These are phyloP conservation scores for Loripinus fragilis DNA, from an alignment of 2,888 invertebrate genomes.

Conservation along the genomic window DNA sequence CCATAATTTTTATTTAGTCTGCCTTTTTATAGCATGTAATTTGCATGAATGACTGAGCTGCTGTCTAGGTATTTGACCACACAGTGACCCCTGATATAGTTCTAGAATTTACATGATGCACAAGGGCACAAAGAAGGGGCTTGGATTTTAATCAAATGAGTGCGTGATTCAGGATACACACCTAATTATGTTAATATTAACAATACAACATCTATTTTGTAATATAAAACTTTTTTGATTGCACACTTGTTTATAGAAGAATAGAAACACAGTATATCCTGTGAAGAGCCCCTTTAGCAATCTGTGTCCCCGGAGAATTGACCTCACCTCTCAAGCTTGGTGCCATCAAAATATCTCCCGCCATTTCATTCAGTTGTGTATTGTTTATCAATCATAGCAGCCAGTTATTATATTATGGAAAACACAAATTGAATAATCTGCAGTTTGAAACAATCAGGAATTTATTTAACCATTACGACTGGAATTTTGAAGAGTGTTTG, in stretches of 20 bases:
- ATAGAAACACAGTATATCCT: not conserved
- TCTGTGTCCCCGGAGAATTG: not conserved
- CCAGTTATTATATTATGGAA: not conserved
- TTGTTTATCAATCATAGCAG: not conserved
- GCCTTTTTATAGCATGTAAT: not conserved
- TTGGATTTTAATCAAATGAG: too few species aligned
- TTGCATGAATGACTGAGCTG: not conserved
- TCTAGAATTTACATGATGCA: too few species aligned
- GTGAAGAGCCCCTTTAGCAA: not conserved
- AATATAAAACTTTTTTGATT: too few species aligned
- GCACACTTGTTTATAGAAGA: not conserved
- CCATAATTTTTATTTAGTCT: not conserved
- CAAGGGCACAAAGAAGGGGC: too few species aligned
- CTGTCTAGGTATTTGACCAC: not conserved
- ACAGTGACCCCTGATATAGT: not conserved
- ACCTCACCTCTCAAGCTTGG: not conserved
- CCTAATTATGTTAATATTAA: too few species aligned
- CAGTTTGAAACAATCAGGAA: constrained; percentile 2
- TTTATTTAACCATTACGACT: not conserved
- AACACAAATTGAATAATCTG: not conserved
- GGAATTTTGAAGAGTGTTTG: not conserved
- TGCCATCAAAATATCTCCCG: not conserved
- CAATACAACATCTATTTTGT: too few species aligned
- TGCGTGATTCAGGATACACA: too few species aligned
- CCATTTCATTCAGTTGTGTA: not conserved